phyloP scores from a whole-genome alignment of 2,797 vertebrate genomes.

The Phoebastria nigripes region DNA sequence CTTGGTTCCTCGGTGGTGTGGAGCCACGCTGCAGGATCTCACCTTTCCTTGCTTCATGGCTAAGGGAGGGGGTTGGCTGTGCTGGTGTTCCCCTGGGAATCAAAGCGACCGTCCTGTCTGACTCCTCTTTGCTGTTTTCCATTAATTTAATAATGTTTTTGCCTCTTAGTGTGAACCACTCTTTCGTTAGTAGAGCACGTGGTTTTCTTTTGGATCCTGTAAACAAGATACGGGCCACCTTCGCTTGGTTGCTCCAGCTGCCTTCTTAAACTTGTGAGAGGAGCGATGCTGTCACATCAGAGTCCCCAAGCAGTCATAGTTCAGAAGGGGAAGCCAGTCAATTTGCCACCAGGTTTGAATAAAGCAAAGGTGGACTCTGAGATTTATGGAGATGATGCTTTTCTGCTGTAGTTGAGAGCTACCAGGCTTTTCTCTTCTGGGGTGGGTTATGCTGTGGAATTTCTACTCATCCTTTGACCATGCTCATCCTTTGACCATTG shows the following conservation, averaged over 20 bases:
- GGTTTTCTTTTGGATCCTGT: background rate
- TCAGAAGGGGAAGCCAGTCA: background rate
- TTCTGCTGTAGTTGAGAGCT: background rate
- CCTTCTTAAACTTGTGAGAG: background rate
- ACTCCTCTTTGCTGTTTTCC: background rate
- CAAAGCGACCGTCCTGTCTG: background rate
- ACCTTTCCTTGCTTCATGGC: rapidly evolving
- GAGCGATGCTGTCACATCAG: background rate
- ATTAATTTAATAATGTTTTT: background rate
- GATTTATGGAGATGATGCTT: background rate
- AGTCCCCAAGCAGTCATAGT: background rate
- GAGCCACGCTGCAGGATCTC: background rate
- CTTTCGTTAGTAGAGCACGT: rapidly evolving
- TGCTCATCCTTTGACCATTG: background rate
- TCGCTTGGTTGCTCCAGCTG: background rate
- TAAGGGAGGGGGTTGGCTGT: background rate
- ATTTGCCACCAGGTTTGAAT: background rate
- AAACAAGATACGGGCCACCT: background rate
- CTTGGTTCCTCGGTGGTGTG: rapidly evolving
- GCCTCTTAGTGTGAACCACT: background rate
- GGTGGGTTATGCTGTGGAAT: background rate
- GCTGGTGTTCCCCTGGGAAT: background rate
- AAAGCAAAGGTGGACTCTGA: background rate
- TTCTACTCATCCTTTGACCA: background rate
- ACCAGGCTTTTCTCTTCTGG: background rate